These are phyloP conservation scores for Darevskia mixta DNA, from an alignment of 2,797 vertebrate species.

Conservation along the genomic window DNA sequence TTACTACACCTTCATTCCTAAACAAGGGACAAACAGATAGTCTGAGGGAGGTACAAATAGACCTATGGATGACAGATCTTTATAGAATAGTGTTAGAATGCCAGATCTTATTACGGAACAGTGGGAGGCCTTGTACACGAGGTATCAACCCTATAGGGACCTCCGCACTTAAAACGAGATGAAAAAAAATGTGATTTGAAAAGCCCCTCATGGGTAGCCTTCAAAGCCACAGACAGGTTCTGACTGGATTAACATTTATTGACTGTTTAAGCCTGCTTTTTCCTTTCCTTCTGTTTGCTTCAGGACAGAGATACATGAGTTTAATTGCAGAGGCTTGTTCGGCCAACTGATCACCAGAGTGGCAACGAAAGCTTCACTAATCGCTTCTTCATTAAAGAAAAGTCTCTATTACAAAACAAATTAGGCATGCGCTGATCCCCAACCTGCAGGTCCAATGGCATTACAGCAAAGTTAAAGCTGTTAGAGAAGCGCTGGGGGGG, in stretches of 20 bases:
- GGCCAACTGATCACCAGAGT: conserved; percentile 97
- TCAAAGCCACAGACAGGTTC: conserved; percentile 95
- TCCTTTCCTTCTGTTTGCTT: conserved; percentile 79
- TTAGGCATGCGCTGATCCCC: conserved; percentile 96
- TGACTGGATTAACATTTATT: conserved; percentile 99
- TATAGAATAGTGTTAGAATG: conserved; percentile 88
- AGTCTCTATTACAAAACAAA: conserved; percentile 99
- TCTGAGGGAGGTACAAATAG: conserved; percentile 66
- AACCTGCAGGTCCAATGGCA: conserved; percentile 93
- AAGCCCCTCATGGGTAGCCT: conserved; percentile 91
- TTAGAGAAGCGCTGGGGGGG: conserved; percentile 86
- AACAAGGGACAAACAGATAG: conserved; percentile 61
- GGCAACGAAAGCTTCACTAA: conserved; percentile 98
- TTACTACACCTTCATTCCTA: conserved; percentile 48
- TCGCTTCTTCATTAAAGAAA: conserved; percentile 98
- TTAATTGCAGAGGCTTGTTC: conserved; percentile 96
- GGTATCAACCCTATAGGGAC: conserved; percentile 87
- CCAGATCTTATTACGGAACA: conserved; percentile 90
- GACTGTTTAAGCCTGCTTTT: conserved; percentile 90
- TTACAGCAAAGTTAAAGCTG: conserved; percentile 97
- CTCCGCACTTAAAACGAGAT: conserved; percentile 87
- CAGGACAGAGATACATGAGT: conserved; percentile 94
- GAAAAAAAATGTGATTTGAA: conserved; percentile 87
- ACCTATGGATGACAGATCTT: conserved; percentile 79
- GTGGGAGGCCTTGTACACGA: conserved; percentile 86